phyloP scores from a whole-genome alignment of 2,113 vertebrate species.

The Nibea albiflora region DNA sequence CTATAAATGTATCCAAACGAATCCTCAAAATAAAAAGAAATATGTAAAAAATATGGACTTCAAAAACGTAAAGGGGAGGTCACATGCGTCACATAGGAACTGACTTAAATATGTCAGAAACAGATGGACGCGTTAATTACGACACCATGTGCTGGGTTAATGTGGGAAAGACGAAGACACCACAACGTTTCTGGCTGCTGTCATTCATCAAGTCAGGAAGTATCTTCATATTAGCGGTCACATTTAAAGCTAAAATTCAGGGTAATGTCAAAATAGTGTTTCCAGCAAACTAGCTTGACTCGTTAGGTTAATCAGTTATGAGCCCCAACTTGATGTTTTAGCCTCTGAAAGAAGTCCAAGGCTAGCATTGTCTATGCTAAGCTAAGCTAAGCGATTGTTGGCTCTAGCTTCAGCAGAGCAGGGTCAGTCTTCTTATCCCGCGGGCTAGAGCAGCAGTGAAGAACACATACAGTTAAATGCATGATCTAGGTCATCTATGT shows the following conservation, averaged over 20 bases:
- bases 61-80: too few species aligned
- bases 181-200: not conserved
- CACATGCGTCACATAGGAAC: not conserved
- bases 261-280: not conserved
- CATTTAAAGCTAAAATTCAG: not conserved
- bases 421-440: not conserved
- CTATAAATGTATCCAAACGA: constrained; percentile 25
- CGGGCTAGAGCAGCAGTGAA: not conserved
- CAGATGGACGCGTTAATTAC: not conserved
- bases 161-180: not conserved
- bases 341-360: not conserved
- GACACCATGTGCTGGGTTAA: not conserved
- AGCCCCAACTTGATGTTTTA: not conserved
- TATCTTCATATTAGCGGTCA: not conserved
- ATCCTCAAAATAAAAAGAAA: constrained; percentile 16
- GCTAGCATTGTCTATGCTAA: not conserved
- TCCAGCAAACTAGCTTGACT: too few species aligned
- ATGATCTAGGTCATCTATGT: not conserved
- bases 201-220: not conserved
- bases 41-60: constrained; percentile 13
- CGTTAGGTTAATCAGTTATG: not conserved
- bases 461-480: not conserved
- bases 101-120: not conserved
- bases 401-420: not conserved
- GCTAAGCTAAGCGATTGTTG: not conserved